Conservation (phyloP, 2,888 invertebrate genomes). For the Himalopsyche anomala region DNA sequence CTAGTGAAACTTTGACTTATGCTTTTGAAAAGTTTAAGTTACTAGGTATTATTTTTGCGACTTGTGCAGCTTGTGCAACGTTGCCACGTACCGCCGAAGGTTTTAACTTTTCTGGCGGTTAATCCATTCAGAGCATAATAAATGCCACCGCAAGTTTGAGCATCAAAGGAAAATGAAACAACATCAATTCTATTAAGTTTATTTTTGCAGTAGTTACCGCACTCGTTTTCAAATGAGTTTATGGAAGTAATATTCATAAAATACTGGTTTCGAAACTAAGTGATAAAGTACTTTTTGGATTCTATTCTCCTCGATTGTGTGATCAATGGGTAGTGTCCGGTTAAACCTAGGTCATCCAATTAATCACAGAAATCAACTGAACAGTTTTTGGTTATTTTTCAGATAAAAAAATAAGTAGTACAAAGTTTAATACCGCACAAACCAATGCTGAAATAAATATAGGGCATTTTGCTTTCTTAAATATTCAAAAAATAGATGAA, state of each 20-base stretch:
- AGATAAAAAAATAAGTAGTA: too few relatives aligned
- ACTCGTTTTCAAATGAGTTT: too few relatives aligned
- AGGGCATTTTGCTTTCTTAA: too few relatives aligned
- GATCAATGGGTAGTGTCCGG: neutral
- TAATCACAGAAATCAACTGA: too few relatives aligned
- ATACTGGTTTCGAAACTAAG: neutral
- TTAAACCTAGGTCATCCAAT: too few relatives aligned
- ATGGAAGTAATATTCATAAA: neutral
- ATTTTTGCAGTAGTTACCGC: neutral
- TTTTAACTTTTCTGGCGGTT: slow-evolving; percentile 1
- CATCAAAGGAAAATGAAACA: slow-evolving; percentile 6
- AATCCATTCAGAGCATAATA: slow-evolving; percentile 25
- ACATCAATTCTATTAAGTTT: neutral
- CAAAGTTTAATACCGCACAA: too few relatives aligned
- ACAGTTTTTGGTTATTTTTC: too few relatives aligned
- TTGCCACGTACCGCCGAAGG: neutral
- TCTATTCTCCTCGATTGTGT: neutral
- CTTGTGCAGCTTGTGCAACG: neutral
- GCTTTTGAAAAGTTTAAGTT: slow-evolving; percentile 24
- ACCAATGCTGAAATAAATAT: too few relatives aligned
- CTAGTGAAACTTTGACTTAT: slow-evolving; percentile 5
- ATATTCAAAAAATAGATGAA: too few relatives aligned
- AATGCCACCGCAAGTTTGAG: neutral
- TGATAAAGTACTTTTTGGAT: neutral
- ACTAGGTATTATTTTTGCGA: neutral